Base-by-base conservation (phyloP, 2,797 vertebrate genomes). In the Nyctibius grandis region DNA sequence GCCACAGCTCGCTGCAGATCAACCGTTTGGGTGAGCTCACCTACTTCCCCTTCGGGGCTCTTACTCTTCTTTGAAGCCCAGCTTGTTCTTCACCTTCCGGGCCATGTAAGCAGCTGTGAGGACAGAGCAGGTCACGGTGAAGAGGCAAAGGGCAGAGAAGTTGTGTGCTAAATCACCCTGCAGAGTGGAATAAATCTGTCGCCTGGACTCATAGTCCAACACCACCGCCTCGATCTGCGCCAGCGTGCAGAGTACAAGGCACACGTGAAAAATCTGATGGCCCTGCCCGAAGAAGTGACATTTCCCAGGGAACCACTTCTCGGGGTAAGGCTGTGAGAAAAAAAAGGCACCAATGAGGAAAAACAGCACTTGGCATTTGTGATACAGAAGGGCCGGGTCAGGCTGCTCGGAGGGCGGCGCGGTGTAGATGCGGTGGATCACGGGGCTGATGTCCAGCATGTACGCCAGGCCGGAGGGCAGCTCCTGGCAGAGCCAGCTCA, bases 231-330 rank as follows among this genome's bases (percentile, higher is more conserved):
- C 99, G 12, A 99, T 97, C 98, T 99, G 99, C 54, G 98, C 98
- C 96, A 99, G 97, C 1, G 99, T 99, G 98, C 99, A 99, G 61
- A 99, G 97, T 51, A 99, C 98, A 97, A 99, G 97, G 76, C 98
- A 98, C 81, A 99, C 98, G 2, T 99, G 99, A 74, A 99, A 99
- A 85, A 99, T 98, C 97, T 99, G 99, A 96, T 99, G 99, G 96
- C 99, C 99, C 97, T 99, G 99, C 65, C 99, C 99, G 0, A 99
- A 98, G 91, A 99, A 98, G 92, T 99, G 99, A 85, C 99, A 99
- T 92, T 92, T 98, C 26, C 99, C 99, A 0, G 99, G 98, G 94
- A 99, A 98, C 98, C 98, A 99, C 85, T 99, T 98, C 98, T 99
- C 99, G 0, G 99, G 99, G 97, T 99, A 98, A 12, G 99, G 99